These are phyloP conservation scores for Gulo gulo DNA, from an alignment of 2,113 vertebrate genomes.

Conservation along the genomic window DNA sequence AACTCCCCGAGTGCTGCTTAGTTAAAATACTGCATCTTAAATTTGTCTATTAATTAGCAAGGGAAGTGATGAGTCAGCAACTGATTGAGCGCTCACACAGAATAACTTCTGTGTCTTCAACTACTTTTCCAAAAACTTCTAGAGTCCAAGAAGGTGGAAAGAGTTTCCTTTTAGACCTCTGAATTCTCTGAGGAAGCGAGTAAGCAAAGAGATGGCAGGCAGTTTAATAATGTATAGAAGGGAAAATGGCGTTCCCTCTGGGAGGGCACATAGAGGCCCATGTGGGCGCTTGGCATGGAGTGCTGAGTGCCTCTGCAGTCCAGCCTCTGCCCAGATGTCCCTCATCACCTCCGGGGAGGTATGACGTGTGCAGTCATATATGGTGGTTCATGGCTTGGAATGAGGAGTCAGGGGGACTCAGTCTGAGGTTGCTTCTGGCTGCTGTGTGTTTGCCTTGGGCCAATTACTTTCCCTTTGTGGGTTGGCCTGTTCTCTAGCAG, in stretches of 20 bases:
- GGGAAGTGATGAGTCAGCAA: neutral
- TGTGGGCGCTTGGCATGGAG: accelerated
- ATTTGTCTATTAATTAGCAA: constrained; percentile 13
- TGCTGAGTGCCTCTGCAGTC: neutral
- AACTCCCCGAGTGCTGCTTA: neutral
- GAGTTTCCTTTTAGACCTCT: neutral
- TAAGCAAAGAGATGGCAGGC: neutral
- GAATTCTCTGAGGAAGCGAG: neutral
- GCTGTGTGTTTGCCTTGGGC: neutral
- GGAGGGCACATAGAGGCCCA: neutral
- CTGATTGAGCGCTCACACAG: neutral
- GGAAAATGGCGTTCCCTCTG: neutral
- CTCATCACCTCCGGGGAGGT: neutral
- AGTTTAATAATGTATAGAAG: neutral
- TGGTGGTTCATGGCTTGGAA: too few species aligned
- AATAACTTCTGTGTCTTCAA: neutral
- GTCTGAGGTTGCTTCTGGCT: neutral
- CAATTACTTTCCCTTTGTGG: neutral
- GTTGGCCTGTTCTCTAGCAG: neutral
- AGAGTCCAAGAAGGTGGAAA: neutral
- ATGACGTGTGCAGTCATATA: accelerated
- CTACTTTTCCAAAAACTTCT: neutral
- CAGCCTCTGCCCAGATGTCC: neutral
- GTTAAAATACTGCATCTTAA: neutral
- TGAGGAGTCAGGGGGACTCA: neutral